Percentiles rank a stretch among this genome's conserved stretches.
Conservation (phyloP, 2,888 invertebrate genomes). For the Netelia inedita region DNA sequence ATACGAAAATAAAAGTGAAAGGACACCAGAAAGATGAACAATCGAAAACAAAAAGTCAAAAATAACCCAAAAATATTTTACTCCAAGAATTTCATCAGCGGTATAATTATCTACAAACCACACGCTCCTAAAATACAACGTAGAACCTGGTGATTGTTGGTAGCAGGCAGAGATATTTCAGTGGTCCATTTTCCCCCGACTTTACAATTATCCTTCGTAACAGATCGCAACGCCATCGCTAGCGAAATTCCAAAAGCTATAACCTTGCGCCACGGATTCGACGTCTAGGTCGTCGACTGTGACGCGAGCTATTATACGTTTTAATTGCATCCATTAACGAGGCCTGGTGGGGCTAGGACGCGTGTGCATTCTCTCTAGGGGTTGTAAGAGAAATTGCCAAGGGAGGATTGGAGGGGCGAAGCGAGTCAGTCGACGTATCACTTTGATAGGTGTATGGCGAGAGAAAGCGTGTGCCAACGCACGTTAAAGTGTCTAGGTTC, state of each 20-base stretch:
- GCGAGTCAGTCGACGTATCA: conserved; percentile 20
- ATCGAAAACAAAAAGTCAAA: too few relatives aligned
- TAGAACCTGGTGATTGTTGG: too few relatives aligned
- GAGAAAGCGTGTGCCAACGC: background rate
- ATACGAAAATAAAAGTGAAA: too few relatives aligned
- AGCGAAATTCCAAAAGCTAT: conserved; percentile 77
- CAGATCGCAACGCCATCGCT: conserved; percentile 14
- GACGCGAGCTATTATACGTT: conserved; percentile 79
- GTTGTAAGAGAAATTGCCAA: conserved; percentile 43
- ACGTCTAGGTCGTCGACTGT: conserved; percentile 70
- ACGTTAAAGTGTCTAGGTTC: conserved; percentile 50
- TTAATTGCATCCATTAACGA: conserved; percentile 84
- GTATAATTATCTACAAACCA: too few relatives aligned
- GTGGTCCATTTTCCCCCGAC: too few relatives aligned
- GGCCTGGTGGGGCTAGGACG: conserved; percentile 42
- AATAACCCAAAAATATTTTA: too few relatives aligned
- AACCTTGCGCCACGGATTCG: conserved; percentile 75
- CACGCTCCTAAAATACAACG: too few relatives aligned
- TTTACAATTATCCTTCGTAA: conserved; percentile 9
- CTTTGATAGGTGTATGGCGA: background rate
- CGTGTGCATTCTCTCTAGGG: conserved; percentile 60
- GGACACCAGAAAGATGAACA: too few relatives aligned
- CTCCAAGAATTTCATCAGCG: too few relatives aligned
- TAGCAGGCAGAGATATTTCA: too few relatives aligned
- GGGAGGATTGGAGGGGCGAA: conserved; percentile 8